These are phyloP conservation scores for Sinodicranocentrus sp. DNA, from an alignment of 2,888 invertebrate species.

Conservation along the genomic window DNA sequence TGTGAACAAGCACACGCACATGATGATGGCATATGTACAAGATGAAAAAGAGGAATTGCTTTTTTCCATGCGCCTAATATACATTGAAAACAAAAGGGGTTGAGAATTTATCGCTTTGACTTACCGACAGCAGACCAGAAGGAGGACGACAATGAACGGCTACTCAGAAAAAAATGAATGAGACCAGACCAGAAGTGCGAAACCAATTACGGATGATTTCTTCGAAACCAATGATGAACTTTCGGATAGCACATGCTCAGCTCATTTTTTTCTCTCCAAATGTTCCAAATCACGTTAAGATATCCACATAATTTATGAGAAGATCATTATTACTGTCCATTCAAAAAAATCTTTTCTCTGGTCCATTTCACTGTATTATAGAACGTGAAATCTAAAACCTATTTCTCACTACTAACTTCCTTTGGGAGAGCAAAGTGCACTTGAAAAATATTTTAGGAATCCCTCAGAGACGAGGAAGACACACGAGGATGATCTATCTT, in stretches of 20 bases:
- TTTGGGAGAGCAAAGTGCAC: conserved; percentile 32
- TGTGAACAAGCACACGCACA: background rate
- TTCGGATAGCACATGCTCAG: conserved; percentile 17
- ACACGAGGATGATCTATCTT: conserved; percentile 20
- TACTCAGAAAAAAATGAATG: background rate
- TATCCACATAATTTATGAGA: conserved; percentile 28
- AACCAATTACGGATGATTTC: conserved; percentile 24
- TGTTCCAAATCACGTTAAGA: background rate
- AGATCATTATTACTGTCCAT: conserved; percentile 45
- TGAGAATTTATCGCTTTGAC: conserved; percentile 72
- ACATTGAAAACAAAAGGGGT: conserved; percentile 49
- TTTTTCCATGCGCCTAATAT: background rate
- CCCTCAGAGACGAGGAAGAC: conserved; percentile 26
- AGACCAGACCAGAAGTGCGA: conserved; percentile 22
- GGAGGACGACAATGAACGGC: conserved; percentile 17
- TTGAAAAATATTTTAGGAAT: conserved; percentile 45
- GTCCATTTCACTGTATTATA: conserved; percentile 55
- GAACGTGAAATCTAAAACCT: conserved; percentile 25
- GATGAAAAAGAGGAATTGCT: conserved; percentile 26
- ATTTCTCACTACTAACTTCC: conserved; percentile 23
- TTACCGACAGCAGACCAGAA: conserved; percentile 55
- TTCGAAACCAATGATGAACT: background rate
- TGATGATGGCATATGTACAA: conserved; percentile 21
- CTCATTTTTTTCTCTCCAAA: background rate
- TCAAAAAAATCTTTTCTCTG: conserved; percentile 4